Conservation (phyloP, 2,888 invertebrate genomes). For the Xylophagus ater region DNA sequence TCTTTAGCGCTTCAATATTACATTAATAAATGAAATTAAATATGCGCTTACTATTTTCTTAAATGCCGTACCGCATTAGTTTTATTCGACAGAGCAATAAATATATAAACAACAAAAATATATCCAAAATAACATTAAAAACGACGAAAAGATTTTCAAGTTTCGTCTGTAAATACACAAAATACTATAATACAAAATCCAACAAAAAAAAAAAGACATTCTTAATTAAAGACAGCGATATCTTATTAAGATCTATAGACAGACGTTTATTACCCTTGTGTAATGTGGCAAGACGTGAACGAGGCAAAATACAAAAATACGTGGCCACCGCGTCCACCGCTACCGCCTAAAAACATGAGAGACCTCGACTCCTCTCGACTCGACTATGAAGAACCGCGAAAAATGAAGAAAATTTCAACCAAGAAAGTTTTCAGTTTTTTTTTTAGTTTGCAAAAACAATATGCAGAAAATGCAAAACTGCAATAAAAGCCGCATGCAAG, state of each 20-base stretch:
- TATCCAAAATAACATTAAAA: constrained; percentile 5
- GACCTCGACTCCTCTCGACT: no score
- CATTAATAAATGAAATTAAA: no score
- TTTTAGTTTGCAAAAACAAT: no score
- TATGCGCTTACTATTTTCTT: no score
- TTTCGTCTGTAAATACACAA: no score
- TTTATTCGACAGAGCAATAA: no score
- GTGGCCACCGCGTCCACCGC: constrained; percentile 7
- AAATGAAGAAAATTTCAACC: constrained; percentile 3
- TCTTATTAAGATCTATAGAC: constrained; percentile 12
- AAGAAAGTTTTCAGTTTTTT: no score
- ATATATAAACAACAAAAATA: no score
- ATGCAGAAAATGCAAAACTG: constrained; percentile 12
- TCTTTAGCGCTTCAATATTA: no score
- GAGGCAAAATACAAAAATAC: not conserved
- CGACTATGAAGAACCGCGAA: constrained; percentile 2
- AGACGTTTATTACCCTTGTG: constrained; percentile 13
- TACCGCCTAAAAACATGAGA: not conserved
- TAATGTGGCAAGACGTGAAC: no score
- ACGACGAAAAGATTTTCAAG: constrained; percentile 1
- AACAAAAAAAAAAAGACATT: constrained; percentile 9
- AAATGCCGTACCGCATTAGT: no score
- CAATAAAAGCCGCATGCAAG: constrained; percentile 13
- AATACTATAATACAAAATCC: no score
- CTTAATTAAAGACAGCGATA: constrained; percentile 12